These are phyloP conservation scores for Saccostrea glomerata DNA, from an alignment of 1,140 invertebrate species.

Conservation along the genomic window DNA sequence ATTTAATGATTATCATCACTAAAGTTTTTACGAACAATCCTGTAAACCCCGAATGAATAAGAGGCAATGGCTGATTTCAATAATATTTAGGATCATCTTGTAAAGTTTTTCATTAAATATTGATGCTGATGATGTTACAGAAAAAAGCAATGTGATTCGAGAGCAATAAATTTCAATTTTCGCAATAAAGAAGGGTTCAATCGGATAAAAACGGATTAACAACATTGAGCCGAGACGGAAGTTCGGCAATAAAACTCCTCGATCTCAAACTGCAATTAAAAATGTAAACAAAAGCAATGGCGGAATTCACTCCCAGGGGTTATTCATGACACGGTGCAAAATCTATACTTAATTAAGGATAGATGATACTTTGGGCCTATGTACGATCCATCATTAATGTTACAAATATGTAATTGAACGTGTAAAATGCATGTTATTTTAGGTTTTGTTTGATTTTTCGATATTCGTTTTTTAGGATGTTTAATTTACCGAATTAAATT, in stretches of 20 bases:
- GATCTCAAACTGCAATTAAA: conserved; percentile 14
- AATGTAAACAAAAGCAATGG: background rate
- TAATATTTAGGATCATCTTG: background rate
- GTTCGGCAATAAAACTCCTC: background rate
- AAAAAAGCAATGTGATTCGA: background rate
- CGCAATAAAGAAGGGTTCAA: conserved; percentile 9
- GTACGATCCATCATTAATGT: background rate
- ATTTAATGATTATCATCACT: too few species aligned
- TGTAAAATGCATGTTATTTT: background rate
- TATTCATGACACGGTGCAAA: background rate
- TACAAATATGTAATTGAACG: conserved; percentile 2
- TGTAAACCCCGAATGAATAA: too few species aligned
- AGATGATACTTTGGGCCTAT: background rate
- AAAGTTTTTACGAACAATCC: too few species aligned
- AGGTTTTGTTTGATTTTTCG: background rate
- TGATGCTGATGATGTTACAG: background rate
- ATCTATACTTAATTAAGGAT: conserved; percentile 23
- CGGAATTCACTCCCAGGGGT: background rate
- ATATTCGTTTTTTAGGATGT: background rate
- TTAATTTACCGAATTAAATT: background rate
- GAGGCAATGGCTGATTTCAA: background rate
- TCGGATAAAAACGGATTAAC: conserved; percentile 22
- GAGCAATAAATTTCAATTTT: conserved; percentile 26
- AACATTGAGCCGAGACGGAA: background rate
- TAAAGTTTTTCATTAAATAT: background rate